Base-by-base conservation (phyloP, 2,888 invertebrate species). In the Deilephila porcellus region DNA sequence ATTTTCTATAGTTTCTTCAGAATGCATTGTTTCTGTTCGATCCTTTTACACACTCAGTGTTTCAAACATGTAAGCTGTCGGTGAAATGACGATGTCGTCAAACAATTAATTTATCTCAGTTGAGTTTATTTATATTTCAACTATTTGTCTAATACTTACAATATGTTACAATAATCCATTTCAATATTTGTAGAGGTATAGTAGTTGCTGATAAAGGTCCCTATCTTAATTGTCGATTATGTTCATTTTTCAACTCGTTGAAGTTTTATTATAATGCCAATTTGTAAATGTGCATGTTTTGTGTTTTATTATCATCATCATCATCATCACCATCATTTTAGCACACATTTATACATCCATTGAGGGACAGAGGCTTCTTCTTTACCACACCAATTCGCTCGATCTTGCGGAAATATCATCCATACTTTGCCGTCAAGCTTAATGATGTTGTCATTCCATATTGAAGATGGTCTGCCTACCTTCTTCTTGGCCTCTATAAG, bases 101-200 rank as follows among this genome's bases (percentile, higher is more conserved):
- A 71, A 63, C 73, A 73, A 63, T 71, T 52, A 63, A 64, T 60
- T 64, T 72, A 72, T 37, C 56, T 64, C n/a, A 14, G 59, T 37
- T 71, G 60, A 63, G 52, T 70, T 29, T 73, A 70, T 70, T 70
- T 73, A 53, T 70, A 29, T 62, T 73, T 70, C 34, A 71, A 75
- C 67, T 83, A 71, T 82, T 83, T 83, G 75, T 78, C 74, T 76
- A 59, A 73, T 78, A 74, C 78, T 80, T 78, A 76, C 81, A 81
- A 77, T 82, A 82, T 82, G 82, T 78, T 79, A 79, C 77, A 83
- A 82, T 83, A 83, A 85, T 86, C 79, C 74, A 75, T 79, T 81
- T 82, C 83, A 87, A 88, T 90, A 89, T 90, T 90, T 86, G 82
- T 83, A 76, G 75, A 82, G 82, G 74, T 81, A 83, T 80, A 78